phyloP scores from a whole-genome alignment of 1,140 invertebrate species.

The Hyposmocoma kahamanoa region DNA sequence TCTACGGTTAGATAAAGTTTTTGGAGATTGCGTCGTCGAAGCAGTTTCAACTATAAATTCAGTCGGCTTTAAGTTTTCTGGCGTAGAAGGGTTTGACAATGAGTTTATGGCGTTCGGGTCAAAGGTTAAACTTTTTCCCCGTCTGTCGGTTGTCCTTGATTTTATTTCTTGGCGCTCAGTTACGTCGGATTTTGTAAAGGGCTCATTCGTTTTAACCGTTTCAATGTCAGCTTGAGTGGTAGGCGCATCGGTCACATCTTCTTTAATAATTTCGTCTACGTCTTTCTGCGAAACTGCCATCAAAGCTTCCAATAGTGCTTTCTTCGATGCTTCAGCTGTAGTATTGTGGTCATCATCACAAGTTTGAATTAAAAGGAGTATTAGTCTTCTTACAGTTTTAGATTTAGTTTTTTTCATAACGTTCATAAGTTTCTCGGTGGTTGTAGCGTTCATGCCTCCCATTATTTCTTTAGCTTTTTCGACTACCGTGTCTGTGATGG shows the following conservation, averaged over 20 bases:
- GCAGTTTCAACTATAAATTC: constrained; percentile 32
- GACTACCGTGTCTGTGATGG: constrained; percentile 74
- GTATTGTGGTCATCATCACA: constrained; percentile 82
- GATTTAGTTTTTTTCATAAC: constrained; percentile 88
- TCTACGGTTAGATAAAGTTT: constrained; percentile 30
- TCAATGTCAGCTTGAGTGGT: constrained; percentile 38
- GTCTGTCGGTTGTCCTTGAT: constrained; percentile 27
- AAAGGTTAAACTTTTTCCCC: constrained; percentile 55
- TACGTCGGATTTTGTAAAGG: constrained; percentile 40
- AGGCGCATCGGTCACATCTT: constrained; percentile 37
- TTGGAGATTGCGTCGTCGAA: constrained; percentile 36
- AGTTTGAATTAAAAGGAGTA: constrained; percentile 84
- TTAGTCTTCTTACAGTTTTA: constrained; percentile 81
- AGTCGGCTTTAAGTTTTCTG: constrained; percentile 31
- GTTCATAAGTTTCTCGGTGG: constrained; percentile 81
- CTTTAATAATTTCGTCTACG: constrained; percentile 67
- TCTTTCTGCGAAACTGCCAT: constrained; percentile 75
- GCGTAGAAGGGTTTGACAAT: constrained; percentile 43
- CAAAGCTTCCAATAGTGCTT: constrained; percentile 78
- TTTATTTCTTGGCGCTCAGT: constrained; percentile 31
- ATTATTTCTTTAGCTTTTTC: constrained; percentile 82
- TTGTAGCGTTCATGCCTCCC: constrained; percentile 82
- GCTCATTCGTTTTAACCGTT: constrained; percentile 32
- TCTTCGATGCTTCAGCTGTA: constrained; percentile 77
- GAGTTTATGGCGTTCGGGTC: constrained; percentile 50